Evolutionary conservation across 2,888 invertebrate species (phyloP).

Genomic region (Stictocephala bisonia): DNA sequence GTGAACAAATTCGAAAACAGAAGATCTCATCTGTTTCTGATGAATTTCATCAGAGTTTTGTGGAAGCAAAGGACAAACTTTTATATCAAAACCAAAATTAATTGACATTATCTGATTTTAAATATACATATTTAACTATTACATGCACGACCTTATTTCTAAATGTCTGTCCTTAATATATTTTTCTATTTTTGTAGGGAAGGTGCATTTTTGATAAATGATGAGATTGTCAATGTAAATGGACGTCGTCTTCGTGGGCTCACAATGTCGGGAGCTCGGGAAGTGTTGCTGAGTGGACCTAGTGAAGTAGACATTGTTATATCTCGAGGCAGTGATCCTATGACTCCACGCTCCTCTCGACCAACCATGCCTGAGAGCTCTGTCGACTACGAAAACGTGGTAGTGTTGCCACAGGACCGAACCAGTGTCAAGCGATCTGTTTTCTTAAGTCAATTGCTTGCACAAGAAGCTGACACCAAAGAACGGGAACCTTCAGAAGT

Average conservation of each 20-base stretch:
- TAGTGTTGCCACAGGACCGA: constrained; percentile 62
- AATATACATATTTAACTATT: no score
- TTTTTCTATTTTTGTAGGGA: constrained; percentile 71
- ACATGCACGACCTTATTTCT: no score
- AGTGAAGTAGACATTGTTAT: constrained; percentile 76
- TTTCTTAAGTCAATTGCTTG: constrained; percentile 43
- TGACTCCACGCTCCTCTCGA: constrained; percentile 28
- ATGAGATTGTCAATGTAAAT: constrained; percentile 79
- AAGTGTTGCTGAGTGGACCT: constrained; percentile 72
- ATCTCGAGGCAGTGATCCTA: constrained; percentile 64
- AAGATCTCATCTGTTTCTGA: no score
- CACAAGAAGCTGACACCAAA: constrained; percentile 20
- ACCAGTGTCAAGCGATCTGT: constrained; percentile 41
- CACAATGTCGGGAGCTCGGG: constrained; percentile 74
- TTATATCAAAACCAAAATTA: no score
- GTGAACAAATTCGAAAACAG: no score
- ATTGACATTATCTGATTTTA: no score
- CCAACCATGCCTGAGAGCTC: constrained; percentile 73
- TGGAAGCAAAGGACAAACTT: no score
- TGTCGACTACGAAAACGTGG: constrained; percentile 76
- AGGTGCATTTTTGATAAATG: constrained; percentile 74
- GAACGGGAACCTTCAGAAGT: constrained; percentile 3
- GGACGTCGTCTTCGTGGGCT: constrained; percentile 75
- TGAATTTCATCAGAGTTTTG: no score
- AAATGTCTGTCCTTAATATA: no score